Base-by-base conservation (phyloP, 1,140 invertebrate species). In the Drosophila subobscura region DNA sequence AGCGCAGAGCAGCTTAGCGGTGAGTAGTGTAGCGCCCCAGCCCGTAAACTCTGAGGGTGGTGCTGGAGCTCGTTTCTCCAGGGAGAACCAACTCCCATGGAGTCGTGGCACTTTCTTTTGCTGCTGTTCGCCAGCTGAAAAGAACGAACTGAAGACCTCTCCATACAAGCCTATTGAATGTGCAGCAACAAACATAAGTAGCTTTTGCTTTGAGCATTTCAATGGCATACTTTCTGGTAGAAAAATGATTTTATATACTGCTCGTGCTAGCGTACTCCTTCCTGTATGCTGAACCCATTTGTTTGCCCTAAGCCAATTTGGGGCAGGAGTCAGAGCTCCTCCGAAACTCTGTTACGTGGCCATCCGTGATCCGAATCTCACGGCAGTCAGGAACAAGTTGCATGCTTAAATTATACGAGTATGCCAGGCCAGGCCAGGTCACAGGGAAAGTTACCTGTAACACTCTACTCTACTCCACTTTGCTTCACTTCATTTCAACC, bases 351-450 rank as follows among this genome's bases (percentile, higher is more conserved):
- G 47, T 54, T 41, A 47, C 65, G 64, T 70, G 66, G 33, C 66
- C 66, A 68, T 70, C 66, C 66, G 66, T 56, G 66, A 70, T 70
- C 51, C 50, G 25, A 49, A 70, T 70, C 66, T 70, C 66, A 70
- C 66, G 66, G 63, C 68, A 68, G 64, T 16, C 64, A 16, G 50
- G 8, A 41, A 47, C 10, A 66, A 67, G 50, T 68, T 45, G 65
- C 65, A 47, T 55, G 64, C 22, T 4, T n/a, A 68, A 68, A 68
- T 67, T 68, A 68, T 68, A 68, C 46, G 42, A 59, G 54, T 41
- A 59, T 14, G 54, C 29, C 29, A 42, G 40, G 5, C 4, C 51
- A 67, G 63, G 65, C 47, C n/a, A 20, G 16, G 16, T 20, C 16
- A 20, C 63, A 52, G 65, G 61, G 45, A 65, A 65, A 65, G 44